Evolutionary conservation across 2,797 vertebrate species (phyloP).

Genomic region (Anolis apletophallus): DNA sequence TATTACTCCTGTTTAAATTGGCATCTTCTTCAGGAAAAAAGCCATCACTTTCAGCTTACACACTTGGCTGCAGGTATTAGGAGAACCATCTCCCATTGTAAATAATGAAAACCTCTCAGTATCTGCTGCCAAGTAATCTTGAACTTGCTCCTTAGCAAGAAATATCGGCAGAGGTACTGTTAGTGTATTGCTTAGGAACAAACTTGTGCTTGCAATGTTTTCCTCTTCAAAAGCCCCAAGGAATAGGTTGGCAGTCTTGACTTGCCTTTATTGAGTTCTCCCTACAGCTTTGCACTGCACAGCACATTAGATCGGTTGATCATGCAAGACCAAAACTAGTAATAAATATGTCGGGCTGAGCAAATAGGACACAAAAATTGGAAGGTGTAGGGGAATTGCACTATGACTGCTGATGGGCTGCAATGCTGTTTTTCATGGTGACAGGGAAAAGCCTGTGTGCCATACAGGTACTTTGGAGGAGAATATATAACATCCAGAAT

Average conservation of each 20-base stretch:
- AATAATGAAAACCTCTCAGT: conserved; percentile 40
- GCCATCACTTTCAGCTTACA: neutral
- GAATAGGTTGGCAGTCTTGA: conserved; percentile 27
- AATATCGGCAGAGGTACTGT: neutral
- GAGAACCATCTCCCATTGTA: conserved; percentile 29
- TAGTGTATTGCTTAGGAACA: conserved; percentile 26
- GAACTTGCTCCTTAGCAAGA: conserved; percentile 39
- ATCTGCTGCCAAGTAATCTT: conserved; percentile 2
- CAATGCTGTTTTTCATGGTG: conserved; percentile 54
- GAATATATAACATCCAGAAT: conserved; percentile 41
- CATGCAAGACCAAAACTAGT: conserved; percentile 49
- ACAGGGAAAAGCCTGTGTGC: conserved; percentile 41
- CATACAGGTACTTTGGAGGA: neutral
- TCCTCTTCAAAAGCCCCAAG: conserved; percentile 44
- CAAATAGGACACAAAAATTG: conserved; percentile 56
- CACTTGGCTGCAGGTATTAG: conserved; percentile 23
- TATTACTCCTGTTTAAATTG: conserved; percentile 43
- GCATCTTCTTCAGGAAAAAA: conserved; percentile 17
- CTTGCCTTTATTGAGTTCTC: conserved; percentile 48
- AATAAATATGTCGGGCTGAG: conserved; percentile 54
- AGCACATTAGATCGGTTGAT: conserved; percentile 51
- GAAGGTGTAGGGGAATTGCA: conserved; percentile 41
- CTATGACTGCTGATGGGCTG: conserved; percentile 38
- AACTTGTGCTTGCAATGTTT: neutral
- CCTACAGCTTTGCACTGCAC: conserved; percentile 45